Conservation (phyloP, 2,797 vertebrate species). For the Chelonia mydas region DNA sequence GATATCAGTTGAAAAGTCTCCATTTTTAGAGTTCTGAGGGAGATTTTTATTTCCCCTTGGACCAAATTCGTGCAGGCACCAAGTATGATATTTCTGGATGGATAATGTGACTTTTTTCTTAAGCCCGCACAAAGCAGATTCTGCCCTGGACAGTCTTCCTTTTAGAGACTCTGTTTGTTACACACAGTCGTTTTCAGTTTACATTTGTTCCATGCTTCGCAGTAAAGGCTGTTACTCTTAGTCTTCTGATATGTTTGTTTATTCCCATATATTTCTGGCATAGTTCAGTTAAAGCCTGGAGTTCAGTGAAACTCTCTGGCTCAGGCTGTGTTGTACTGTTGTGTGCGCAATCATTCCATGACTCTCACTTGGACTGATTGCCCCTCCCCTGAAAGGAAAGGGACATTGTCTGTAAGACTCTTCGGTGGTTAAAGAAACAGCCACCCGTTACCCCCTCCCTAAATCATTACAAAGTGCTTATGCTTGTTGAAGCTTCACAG, state of each 20-base stretch:
- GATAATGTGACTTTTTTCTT: background rate
- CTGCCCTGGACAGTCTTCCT: constrained; percentile 55
- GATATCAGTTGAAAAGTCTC: background rate
- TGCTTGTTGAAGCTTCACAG: background rate
- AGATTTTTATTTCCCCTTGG: background rate
- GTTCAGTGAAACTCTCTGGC: constrained; percentile 54
- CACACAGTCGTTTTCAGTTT: constrained; percentile 49
- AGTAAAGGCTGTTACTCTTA: constrained; percentile 52
- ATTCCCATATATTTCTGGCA: constrained; percentile 67
- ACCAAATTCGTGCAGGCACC: background rate
- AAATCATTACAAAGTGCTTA: background rate
- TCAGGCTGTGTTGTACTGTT: constrained; percentile 1
- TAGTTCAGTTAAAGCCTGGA: constrained; percentile 46
- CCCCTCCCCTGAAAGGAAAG: background rate
- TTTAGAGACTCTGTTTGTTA: constrained; percentile 56
- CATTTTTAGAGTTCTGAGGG: background rate
- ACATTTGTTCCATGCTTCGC: constrained; percentile 54
- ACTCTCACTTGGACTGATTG: background rate
- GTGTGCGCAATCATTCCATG: constrained; percentile 12
- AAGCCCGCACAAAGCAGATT: constrained; percentile 30
- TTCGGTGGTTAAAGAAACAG: background rate
- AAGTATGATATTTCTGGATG: constrained; percentile 36
- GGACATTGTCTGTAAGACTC: background rate
- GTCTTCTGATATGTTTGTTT: constrained; percentile 67
- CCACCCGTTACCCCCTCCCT: background rate